A percentile compares a stretch with the other conserved stretches of the same genome.
Evolutionary conservation across 2,797 vertebrate species (phyloP).

Genomic region (Oreonectes daqikongensis): DNA sequence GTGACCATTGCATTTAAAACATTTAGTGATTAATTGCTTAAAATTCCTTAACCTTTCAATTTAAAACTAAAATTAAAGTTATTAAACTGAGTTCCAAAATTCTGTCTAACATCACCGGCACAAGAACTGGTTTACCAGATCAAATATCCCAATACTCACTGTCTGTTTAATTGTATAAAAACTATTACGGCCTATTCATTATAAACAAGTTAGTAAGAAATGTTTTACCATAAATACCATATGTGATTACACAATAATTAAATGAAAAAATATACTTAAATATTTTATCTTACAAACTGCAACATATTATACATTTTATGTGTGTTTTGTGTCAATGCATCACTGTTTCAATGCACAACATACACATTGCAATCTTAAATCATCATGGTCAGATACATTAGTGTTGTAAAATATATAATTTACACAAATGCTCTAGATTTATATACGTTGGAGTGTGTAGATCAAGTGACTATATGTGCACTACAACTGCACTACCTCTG

Average conservation of each 20-base stretch:
- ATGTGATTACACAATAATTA: no score
- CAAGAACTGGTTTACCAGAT: no score
- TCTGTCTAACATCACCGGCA: no score
- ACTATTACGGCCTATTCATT: no score
- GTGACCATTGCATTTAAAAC: no score
- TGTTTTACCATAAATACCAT: not conserved
- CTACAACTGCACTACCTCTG: not conserved
- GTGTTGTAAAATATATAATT: conserved; percentile 19
- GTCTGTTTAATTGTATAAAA: no score
- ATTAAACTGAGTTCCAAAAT: no score
- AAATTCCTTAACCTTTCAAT: no score
- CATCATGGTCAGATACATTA: not conserved
- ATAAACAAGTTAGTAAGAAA: no score
- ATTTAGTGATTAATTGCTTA: no score
- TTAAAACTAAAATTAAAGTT: no score
- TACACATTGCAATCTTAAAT: not conserved
- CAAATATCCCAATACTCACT: no score
- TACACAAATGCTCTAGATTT: not conserved
- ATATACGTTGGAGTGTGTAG: conserved; percentile 16
- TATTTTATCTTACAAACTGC: not conserved
- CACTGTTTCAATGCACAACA: not conserved
- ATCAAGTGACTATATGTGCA: conserved; percentile 4
- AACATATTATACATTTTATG: not conserved
- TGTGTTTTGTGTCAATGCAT: not conserved
- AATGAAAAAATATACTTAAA: conserved; percentile 16